Evolutionary conservation across 2,113 vertebrate genomes (phyloP).

Genomic region (Edolisoma coerulescens): DNA sequence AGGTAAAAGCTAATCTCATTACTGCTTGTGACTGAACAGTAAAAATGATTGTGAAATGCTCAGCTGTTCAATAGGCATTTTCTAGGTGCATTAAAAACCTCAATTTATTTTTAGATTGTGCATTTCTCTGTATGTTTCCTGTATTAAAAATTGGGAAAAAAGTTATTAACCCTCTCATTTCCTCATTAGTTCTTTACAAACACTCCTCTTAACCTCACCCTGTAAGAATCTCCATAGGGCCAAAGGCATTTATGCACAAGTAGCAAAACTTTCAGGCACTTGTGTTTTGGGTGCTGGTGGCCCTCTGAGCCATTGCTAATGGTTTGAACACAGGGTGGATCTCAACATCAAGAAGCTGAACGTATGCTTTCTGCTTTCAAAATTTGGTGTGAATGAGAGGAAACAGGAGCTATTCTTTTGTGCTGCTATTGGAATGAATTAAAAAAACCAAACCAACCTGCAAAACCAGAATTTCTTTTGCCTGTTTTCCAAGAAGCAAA

Average conservation of each 20-base stretch:
- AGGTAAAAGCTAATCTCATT: not conserved
- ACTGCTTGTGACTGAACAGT: not conserved
- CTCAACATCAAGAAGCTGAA: not conserved
- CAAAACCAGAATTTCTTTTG: not conserved
- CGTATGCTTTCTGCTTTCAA: not conserved
- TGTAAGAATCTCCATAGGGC: not conserved
- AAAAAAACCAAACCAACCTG: not conserved
- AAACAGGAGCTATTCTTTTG: not conserved
- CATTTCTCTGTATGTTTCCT: not conserved
- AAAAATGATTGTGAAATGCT: not conserved
- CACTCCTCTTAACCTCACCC: accelerated
- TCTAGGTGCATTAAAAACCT: not conserved
- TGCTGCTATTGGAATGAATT: not conserved
- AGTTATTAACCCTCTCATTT: not conserved
- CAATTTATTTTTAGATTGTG: not conserved
- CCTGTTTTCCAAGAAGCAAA: not conserved
- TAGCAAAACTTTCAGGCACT: not conserved
- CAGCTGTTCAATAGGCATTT: not conserved
- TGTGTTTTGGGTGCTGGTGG: not conserved
- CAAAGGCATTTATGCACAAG: not conserved
- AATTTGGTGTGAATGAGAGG: not conserved
- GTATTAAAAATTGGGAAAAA: not conserved
- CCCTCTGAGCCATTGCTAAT: not conserved
- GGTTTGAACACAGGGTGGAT: not conserved
- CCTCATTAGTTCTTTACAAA: not conserved